Evolutionary conservation across 2,888 invertebrate species (phyloP).

Genomic region (Calliopum simillimum): DNA sequence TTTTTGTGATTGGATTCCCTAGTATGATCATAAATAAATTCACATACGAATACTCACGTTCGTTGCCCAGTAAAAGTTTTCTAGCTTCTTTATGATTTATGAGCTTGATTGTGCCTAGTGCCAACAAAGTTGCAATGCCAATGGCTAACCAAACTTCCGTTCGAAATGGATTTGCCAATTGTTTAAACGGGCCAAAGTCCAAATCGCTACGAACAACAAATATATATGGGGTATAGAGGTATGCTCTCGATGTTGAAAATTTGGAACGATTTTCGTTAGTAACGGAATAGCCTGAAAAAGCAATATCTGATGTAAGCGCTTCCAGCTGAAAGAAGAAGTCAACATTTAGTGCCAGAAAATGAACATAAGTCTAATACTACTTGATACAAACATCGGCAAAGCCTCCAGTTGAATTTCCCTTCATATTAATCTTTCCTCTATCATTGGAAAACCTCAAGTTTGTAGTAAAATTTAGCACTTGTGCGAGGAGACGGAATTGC

Average conservation of each 20-base stretch:
- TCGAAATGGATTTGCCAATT: constrained; percentile 49
- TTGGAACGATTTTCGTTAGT: constrained; percentile 44
- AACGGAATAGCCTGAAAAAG: constrained; percentile 57
- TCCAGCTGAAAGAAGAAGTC: constrained; percentile 48
- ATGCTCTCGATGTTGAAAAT: constrained; percentile 51
- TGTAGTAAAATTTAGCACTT: constrained; percentile 49
- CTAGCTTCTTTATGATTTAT: constrained; percentile 3
- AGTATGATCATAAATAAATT: constrained; percentile 45
- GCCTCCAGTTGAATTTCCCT: constrained; percentile 47
- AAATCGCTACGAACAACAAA: constrained; percentile 49
- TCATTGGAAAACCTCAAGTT: constrained; percentile 44
- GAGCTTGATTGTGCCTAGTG: constrained; percentile 29
- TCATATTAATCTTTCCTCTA: constrained; percentile 41
- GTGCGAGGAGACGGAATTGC: constrained; percentile 49
- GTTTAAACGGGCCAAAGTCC: constrained; percentile 40
- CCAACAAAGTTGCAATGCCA: constrained; percentile 27
- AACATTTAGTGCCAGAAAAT: too few relatives aligned
- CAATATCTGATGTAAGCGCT: constrained; percentile 48
- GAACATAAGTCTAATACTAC: too few relatives aligned
- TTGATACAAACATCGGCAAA: constrained; percentile 47
- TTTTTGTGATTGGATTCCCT: too few relatives aligned
- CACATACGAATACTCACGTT: constrained; percentile 45
- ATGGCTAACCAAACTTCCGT: constrained; percentile 47
- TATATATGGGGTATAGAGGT: constrained; percentile 52
- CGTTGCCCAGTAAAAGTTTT: constrained; percentile 45